Percentiles rank a stretch among this genome's conserved stretches.
These are phyloP conservation scores for Eurystomus glaucurus DNA, from an alignment of 2,797 vertebrate genomes.

Conservation along the genomic window DNA sequence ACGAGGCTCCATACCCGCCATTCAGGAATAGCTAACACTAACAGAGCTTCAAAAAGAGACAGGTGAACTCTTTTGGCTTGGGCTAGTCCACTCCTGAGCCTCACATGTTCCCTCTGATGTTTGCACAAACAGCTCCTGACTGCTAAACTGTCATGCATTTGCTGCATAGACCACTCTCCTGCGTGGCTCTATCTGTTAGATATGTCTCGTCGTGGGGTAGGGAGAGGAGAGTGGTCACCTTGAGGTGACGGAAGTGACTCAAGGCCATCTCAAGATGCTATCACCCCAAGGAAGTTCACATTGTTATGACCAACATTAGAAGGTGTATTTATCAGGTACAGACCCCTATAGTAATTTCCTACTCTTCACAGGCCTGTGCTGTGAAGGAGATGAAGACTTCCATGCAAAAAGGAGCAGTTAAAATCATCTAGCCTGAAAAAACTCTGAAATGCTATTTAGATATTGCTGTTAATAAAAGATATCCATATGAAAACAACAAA, in stretches of 20 bases:
- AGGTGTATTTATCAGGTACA: not conserved
- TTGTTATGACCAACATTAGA: not conserved
- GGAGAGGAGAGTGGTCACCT: too few species aligned
- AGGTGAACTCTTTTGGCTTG: not conserved
- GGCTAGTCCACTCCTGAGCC: accelerated
- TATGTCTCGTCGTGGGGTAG: accelerated
- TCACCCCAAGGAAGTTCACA: accelerated
- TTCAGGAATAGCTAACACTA: accelerated
- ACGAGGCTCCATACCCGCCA: not conserved
- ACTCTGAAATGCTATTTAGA: constrained; percentile 49
- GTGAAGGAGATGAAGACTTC: not conserved
- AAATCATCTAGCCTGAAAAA: constrained; percentile 2
- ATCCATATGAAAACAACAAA: not conserved
- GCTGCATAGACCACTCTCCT: not conserved
- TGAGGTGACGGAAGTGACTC: too few species aligned
- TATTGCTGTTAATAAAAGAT: constrained; percentile 17
- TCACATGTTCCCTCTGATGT: accelerated
- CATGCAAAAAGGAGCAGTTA: not conserved
- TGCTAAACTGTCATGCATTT: accelerated
- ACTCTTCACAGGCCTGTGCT: not conserved
- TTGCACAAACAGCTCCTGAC: not conserved
- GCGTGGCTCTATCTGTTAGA: not conserved
- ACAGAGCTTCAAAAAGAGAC: accelerated
- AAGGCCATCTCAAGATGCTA: not conserved
- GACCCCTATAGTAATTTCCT: not conserved